A percentile compares a stretch with the other conserved stretches of the same genome.
Conservation (phyloP, 2,113 vertebrate genomes). For the Lophius piscatorius region DNA sequence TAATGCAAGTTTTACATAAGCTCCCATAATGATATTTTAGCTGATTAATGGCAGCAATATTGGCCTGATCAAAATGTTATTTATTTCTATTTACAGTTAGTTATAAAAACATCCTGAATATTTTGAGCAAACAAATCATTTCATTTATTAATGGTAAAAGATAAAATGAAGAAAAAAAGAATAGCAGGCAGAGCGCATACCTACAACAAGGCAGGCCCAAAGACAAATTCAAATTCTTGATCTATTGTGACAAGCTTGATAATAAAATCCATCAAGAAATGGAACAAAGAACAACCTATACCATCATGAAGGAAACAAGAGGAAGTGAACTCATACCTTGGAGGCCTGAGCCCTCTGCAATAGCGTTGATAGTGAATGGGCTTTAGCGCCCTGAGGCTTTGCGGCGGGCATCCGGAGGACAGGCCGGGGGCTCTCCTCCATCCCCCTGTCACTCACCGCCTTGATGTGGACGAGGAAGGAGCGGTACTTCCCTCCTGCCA, state of each 20-base stretch:
- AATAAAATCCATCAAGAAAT: too few species aligned
- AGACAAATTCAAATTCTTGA: too few species aligned
- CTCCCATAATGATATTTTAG: too few species aligned
- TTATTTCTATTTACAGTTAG: too few species aligned
- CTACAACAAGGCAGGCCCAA: too few species aligned
- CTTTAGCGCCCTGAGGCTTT: conserved; percentile 90
- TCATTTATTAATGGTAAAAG: too few species aligned
- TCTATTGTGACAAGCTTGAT: too few species aligned
- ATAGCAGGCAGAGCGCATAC: too few species aligned
- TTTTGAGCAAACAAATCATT: background rate
- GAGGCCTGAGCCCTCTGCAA: conserved; percentile 94
- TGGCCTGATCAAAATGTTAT: too few species aligned
- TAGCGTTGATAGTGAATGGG: conserved; percentile 92
- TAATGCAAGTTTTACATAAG: too few species aligned
- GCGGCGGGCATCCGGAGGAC: conserved; percentile 91
- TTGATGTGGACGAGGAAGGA: conserved; percentile 99
- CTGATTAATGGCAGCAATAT: too few species aligned
- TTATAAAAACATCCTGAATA: background rate
- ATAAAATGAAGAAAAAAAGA: too few species aligned
- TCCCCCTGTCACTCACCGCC: conserved; percentile 90
- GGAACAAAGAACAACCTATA: background rate
- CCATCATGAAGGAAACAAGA: background rate
- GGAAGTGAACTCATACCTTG: conserved; percentile 84
- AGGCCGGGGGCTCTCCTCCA: conserved; percentile 89
- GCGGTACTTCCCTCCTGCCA: conserved; percentile 98